Evolutionary conservation across 2,888 invertebrate species (phyloP).

Genomic region (Xestia c-nigrum): DNA sequence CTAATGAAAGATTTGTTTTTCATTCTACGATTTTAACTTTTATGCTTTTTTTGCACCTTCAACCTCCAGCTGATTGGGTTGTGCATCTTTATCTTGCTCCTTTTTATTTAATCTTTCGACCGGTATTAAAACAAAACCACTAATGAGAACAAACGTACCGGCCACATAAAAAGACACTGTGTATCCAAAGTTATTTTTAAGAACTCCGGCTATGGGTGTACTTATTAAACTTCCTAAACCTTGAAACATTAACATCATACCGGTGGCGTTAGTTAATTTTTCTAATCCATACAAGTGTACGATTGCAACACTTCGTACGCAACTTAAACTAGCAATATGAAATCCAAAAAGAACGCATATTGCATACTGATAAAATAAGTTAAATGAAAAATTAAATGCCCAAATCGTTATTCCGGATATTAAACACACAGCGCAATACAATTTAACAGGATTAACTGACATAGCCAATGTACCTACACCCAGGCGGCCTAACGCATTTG

Average conservation of each 20-base stretch:
- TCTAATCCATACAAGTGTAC: constrained; percentile 85
- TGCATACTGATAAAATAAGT: constrained; percentile 80
- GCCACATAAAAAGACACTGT: constrained; percentile 79
- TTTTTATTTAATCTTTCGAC: constrained; percentile 66
- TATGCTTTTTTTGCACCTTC: background rate
- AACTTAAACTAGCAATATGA: constrained; percentile 76
- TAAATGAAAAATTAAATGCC: constrained; percentile 77
- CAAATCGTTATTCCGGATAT: constrained; percentile 77
- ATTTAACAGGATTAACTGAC: constrained; percentile 76
- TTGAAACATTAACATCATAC: constrained; percentile 83
- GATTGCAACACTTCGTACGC: constrained; percentile 80
- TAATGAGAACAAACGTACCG: constrained; percentile 78
- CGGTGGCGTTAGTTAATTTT: constrained; percentile 85
- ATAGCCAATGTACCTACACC: constrained; percentile 77
- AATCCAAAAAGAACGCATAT: constrained; percentile 81
- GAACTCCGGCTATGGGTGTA: constrained; percentile 80
- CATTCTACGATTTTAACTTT: background rate
- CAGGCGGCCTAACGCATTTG: constrained; percentile 81
- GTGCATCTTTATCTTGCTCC: constrained; percentile 34
- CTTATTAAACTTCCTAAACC: constrained; percentile 84
- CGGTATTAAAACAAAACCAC: constrained; percentile 77
- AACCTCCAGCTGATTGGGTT: background rate
- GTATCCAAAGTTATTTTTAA: constrained; percentile 79
- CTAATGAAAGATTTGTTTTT: constrained; percentile 4
- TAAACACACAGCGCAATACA: constrained; percentile 70